Base-by-base conservation (phyloP, 2,888 invertebrate species). In the Macrophya alboannulata region DNA sequence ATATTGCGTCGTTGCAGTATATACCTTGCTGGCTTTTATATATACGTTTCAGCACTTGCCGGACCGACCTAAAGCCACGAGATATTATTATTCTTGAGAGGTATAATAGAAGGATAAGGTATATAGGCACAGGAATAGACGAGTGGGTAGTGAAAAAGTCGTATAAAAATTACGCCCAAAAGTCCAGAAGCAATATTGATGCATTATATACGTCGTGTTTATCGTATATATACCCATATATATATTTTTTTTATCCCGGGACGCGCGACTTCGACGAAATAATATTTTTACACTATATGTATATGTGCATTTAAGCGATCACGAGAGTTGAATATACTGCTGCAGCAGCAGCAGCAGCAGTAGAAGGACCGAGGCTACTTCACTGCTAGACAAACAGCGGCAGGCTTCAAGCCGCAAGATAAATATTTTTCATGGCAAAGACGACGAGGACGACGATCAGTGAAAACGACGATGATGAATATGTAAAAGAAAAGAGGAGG, bases 151-250 rank as follows among this genome's bases (percentile, higher is more conserved):
- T 62, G 81, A 17, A 74, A 76, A 86, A 65, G 68, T 59, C 48
- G 86, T 87, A 87, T 84, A 86, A 87, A 87, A 90, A 87, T 89
- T 89, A 88, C 87, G 87, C 87, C 84, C 88, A 25, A 88, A 85
- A 86, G 51, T 85, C 81, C 88, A 89, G 89, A 83, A 87, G 85
- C 85, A 86, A 85, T 85, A 84, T 84, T 83, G 84, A 85, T 77
- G 86, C 88, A 88, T 89, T 88, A 89, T 88, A 89, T 51, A 17
- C 17, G 84, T 48, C 43, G 68, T 89, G 87, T 88, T 89, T 89
- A 89, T 86, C n/a, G 17, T 51, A n/a, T n/a, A n/a, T n/a, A n/a
- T n/a, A n/a, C n/a, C n/a, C n/a, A n/a, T 17, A 5, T 17, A 17
- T 51, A 17, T 51, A 0, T n/a, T n/a, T 51, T 51, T 15, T 51